Evolutionary conservation across 2,797 vertebrate species (phyloP).

Genomic region (Sitta carolinensis): DNA sequence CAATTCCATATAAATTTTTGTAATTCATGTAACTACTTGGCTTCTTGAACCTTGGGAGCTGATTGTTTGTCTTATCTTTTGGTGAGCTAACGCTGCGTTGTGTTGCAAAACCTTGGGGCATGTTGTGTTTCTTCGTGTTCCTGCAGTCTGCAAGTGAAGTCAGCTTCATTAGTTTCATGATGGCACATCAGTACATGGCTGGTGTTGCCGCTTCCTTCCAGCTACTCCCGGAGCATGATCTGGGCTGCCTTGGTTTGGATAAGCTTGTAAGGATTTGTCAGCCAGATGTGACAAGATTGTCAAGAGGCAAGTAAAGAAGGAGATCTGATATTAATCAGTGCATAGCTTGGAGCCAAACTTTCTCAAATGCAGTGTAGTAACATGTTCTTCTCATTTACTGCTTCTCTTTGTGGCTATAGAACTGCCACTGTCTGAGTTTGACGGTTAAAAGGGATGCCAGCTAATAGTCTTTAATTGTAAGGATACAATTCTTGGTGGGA

Average conservation of each 20-base stretch:
- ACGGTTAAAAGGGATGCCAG: constrained; percentile 75
- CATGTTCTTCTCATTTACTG: constrained; percentile 89
- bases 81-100: constrained; percentile 68
- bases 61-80: constrained; percentile 70
- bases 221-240: constrained; percentile 80
- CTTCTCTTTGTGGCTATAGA: constrained; percentile 79
- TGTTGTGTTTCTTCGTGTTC: constrained; percentile 74
- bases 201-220: constrained; percentile 79
- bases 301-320: constrained; percentile 84
- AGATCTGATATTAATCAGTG: constrained; percentile 91
- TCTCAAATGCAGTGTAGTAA: constrained; percentile 87
- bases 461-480: constrained; percentile 71
- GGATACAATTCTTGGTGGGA: constrained; percentile 56
- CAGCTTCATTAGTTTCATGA: constrained; percentile 85
- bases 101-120: constrained; percentile 72
- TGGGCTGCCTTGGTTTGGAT: constrained; percentile 80
- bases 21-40: constrained; percentile 62
- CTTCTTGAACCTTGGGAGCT: constrained; percentile 66
- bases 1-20: constrained; percentile 35
- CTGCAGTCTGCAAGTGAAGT: constrained; percentile 73
- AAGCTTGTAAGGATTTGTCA: constrained; percentile 89
- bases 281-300: constrained; percentile 93
- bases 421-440: constrained; percentile 78
- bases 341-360: constrained; percentile 91
- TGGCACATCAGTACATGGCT: constrained; percentile 78